Conservation (phyloP, 2,888 invertebrate genomes). For the Bhutanitis thaidina region DNA sequence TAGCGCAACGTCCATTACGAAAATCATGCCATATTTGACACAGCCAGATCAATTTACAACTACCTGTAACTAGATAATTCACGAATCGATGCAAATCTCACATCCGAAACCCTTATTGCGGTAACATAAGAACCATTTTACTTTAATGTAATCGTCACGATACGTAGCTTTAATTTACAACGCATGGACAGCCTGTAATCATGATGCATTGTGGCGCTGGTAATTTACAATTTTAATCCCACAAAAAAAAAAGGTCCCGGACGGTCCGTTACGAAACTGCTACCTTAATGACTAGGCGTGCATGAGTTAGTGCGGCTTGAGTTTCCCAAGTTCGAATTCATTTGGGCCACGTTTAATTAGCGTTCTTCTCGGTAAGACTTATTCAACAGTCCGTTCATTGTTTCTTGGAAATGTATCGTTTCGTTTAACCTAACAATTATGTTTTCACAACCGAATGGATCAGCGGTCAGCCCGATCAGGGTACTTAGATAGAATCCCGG, state of each 20-base stretch:
- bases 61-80: too few relatives aligned
- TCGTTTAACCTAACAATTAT: too few relatives aligned
- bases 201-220: constrained; percentile 26
- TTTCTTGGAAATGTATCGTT: not conserved
- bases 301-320: not conserved
- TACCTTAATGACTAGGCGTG: constrained; percentile 21
- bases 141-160: not conserved
- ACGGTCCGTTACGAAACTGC: constrained; percentile 25
- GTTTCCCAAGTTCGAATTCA: not conserved
- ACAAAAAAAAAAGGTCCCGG: constrained; percentile 25
- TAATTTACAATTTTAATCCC: constrained; percentile 27
- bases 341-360: constrained; percentile 10
- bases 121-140: not conserved
- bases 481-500: too few relatives aligned
- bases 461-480: too few relatives aligned
- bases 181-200: constrained; percentile 26
- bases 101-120: not conserved
- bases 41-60: constrained; percentile 16
- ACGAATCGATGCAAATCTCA: constrained; percentile 2
- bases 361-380: not conserved
- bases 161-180: constrained; percentile 13
- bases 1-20: constrained; percentile 9
- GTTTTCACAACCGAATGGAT: too few relatives aligned
- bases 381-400: not conserved
- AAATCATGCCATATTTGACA: constrained; percentile 16